These are phyloP conservation scores for Elymnias hypermnestra DNA, from an alignment of 1,140 invertebrate species.

Conservation along the genomic window DNA sequence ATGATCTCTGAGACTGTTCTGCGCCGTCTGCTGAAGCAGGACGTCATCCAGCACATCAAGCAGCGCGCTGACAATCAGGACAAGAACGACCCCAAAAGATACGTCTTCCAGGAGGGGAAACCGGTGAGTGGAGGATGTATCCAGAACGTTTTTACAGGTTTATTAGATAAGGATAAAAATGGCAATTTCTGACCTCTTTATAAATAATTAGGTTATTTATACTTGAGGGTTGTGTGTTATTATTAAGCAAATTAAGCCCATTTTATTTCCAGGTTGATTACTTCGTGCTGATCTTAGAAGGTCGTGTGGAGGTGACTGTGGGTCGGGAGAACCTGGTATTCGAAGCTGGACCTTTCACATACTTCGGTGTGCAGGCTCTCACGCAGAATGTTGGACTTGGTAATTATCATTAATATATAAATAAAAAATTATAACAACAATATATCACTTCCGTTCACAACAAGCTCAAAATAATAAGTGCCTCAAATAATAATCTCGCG, in stretches of 20 bases:
- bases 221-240: too few species aligned
- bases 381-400: constrained; percentile 85
- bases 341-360: constrained; percentile 96
- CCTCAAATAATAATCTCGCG: too few species aligned
- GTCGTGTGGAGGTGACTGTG: constrained; percentile 92
- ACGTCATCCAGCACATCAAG: constrained; percentile 93
- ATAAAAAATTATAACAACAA: too few species aligned
- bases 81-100: constrained; percentile 80
- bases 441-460: too few species aligned
- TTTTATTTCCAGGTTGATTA: constrained; percentile 82
- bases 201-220: too few species aligned
- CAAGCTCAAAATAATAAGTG: too few species aligned
- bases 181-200: too few species aligned
- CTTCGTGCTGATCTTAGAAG: constrained; percentile 95
- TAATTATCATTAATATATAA: constrained; percentile 57
- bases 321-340: constrained; percentile 92
- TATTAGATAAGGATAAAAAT: too few species aligned
- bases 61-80: constrained; percentile 85
- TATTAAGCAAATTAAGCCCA: too few species aligned
- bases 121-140: too few species aligned
- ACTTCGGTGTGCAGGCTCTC: constrained; percentile 93
- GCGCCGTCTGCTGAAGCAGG: constrained; percentile 91
- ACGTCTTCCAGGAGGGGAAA: constrained; percentile 90
- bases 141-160: too few species aligned
- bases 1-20: constrained; percentile 92